Evolutionary conservation across 2,888 invertebrate species (phyloP).

Genomic region (Germaria angustata): DNA sequence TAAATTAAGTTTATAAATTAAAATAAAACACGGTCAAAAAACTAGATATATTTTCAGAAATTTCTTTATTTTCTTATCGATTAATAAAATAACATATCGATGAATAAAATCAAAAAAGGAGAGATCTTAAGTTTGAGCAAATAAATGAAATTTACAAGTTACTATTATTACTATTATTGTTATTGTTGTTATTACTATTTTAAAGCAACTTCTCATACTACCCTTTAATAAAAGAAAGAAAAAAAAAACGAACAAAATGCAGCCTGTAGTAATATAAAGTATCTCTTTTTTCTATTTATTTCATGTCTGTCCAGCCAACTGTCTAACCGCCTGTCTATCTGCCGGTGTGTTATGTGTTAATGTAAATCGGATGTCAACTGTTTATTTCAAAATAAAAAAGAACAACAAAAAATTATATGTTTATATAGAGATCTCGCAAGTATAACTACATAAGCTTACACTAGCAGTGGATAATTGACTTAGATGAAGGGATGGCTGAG

Average conservation of each 20-base stretch:
- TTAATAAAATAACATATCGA: too few relatives aligned
- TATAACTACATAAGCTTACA: constrained; percentile 53
- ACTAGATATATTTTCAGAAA: too few relatives aligned
- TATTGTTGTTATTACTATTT: too few relatives aligned
- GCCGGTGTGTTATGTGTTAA: constrained; percentile 70
- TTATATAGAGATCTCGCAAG: constrained; percentile 23
- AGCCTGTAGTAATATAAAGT: constrained; percentile 49
- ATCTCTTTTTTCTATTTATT: constrained; percentile 5
- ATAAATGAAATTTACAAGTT: too few relatives aligned
- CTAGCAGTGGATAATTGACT: constrained; percentile 26
- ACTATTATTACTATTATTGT: too few relatives aligned
- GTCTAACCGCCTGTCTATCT: not conserved
- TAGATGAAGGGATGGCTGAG: constrained; percentile 19
- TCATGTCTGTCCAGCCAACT: constrained; percentile 13
- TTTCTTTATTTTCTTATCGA: too few relatives aligned
- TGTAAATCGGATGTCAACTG: constrained; percentile 79
- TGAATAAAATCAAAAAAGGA: not conserved
- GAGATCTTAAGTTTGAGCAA: not conserved
- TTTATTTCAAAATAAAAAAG: constrained; percentile 32
- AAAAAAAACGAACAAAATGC: constrained; percentile 4
- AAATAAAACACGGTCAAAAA: too few relatives aligned
- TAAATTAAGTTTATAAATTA: too few relatives aligned
- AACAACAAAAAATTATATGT: constrained; percentile 20
- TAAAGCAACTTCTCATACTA: not conserved
- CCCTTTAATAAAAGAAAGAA: not conserved